phyloP scores from a whole-genome alignment of 1,140 invertebrate genomes.

The Anastrepha obliqua region DNA sequence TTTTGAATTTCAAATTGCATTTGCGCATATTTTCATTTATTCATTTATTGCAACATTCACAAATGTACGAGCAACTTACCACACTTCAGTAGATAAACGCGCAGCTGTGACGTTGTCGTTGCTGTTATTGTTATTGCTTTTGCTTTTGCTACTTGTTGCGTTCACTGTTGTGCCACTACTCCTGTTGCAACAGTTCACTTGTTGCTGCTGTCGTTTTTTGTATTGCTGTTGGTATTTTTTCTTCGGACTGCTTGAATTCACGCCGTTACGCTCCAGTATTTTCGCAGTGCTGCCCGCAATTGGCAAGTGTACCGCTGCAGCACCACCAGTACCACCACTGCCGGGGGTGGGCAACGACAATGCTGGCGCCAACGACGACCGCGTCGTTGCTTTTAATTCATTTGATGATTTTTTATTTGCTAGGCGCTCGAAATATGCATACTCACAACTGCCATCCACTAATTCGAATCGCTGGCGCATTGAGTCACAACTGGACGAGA shows the following conservation, averaged over 20 bases:
- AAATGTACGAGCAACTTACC: conserved; percentile 12
- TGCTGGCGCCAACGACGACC: conserved; percentile 4
- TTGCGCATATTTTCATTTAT: conserved; percentile 20
- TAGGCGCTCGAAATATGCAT: not conserved
- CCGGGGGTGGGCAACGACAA: not conserved
- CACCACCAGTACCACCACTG: not conserved
- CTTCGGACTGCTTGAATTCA: conserved; percentile 17
- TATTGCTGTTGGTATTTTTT: conserved; percentile 39
- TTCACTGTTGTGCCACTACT: conserved; percentile 40
- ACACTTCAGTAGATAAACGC: conserved; percentile 43
- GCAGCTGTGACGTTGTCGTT: conserved; percentile 26
- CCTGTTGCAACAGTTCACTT: conserved; percentile 52
- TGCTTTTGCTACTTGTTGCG: conserved; percentile 42
- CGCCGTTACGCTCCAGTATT: conserved; percentile 57
- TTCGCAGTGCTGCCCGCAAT: conserved; percentile 55
- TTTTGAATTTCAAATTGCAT: conserved; percentile 43
- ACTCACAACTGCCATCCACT: not conserved
- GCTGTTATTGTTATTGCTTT: conserved; percentile 7
- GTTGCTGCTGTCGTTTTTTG: conserved; percentile 16
- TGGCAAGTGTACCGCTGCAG: conserved; percentile 43
- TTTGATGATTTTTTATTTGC: not conserved
- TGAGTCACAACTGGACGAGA: conserved; percentile 54
- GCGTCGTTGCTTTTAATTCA: not conserved
- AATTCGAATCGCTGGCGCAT: conserved; percentile 28
- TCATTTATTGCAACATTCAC: conserved; percentile 1